These are phyloP conservation scores for Acanthosepion esculentum DNA, from an alignment of 2,888 invertebrate species.

Conservation along the genomic window DNA sequence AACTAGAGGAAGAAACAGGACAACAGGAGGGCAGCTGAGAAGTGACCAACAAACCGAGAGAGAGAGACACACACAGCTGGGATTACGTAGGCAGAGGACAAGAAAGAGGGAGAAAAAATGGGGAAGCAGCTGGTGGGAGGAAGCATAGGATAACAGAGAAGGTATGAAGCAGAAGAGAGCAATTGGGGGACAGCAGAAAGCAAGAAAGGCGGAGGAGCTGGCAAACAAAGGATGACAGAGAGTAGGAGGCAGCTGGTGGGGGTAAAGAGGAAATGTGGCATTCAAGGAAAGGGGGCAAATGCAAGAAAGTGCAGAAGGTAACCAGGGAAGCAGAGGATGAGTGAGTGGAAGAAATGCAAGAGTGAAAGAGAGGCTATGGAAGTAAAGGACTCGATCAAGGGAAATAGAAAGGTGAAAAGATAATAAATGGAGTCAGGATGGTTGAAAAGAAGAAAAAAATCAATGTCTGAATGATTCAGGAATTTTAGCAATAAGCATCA, in stretches of 20 bases:
- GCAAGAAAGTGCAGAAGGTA: too few species aligned
- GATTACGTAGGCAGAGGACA: neutral
- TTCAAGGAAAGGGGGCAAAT: too few species aligned
- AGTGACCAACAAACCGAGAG: neutral
- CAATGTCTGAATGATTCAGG: conserved; percentile 21
- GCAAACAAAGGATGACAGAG: too few species aligned
- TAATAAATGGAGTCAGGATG: neutral
- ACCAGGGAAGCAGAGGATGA: too few species aligned
- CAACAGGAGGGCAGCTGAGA: neutral
- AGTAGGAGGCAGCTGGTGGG: too few species aligned
- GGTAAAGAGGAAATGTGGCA: too few species aligned
- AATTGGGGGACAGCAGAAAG: neutral
- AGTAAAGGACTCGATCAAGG: too few species aligned
- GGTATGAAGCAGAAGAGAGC: neutral
- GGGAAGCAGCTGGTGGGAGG: neutral
- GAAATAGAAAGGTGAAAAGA: neutral
- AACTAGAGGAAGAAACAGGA: neutral
- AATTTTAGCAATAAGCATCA: neutral
- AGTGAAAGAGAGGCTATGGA: too few species aligned
- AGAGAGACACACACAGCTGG: neutral
- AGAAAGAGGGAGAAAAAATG: neutral
- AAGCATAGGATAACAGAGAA: neutral
- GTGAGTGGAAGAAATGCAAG: too few species aligned
- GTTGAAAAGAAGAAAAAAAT: neutral
- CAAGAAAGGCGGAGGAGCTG: neutral